Evolutionary conservation across 2,888 invertebrate genomes (phyloP).

Genomic region (Cryptus viduatorius): DNA sequence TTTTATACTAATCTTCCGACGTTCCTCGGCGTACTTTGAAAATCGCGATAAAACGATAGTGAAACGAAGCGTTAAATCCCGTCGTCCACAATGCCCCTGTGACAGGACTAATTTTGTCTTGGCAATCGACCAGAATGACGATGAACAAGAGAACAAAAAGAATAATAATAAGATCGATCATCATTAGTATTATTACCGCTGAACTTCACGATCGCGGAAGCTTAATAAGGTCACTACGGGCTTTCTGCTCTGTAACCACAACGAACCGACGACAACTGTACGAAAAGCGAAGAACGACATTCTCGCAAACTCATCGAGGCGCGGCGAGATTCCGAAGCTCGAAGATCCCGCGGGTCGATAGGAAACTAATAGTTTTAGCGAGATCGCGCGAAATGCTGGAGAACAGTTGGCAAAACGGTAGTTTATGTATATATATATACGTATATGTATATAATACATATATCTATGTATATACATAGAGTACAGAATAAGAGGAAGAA

Average conservation of each 20-base stretch:
- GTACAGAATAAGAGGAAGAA: slow-evolving; percentile 32
- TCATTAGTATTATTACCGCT: slow-evolving; percentile 47
- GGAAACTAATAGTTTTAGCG: slow-evolving; percentile 46
- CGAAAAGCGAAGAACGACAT: neutral
- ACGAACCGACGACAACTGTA: slow-evolving; percentile 40
- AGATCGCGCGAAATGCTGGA: neutral
- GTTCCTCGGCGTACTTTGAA: neutral
- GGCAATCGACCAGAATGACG: slow-evolving; percentile 25
- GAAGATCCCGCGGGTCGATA: slow-evolving; percentile 31
- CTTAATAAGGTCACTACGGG: slow-evolving; percentile 29
- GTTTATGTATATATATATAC: neutral
- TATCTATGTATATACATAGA: neutral
- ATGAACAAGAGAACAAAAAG: neutral
- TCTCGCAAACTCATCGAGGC: slow-evolving; percentile 17
- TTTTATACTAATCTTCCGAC: neutral
- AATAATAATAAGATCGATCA: slow-evolving; percentile 29
- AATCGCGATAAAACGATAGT: slow-evolving; percentile 36
- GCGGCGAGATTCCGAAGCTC: neutral
- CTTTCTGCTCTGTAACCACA: slow-evolving; percentile 14
- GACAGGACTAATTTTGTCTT: slow-evolving; percentile 46
- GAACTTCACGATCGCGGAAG: slow-evolving; percentile 22
- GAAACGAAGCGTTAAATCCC: slow-evolving; percentile 35
- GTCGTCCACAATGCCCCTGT: slow-evolving; percentile 23
- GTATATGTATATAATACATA: neutral
- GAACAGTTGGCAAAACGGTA: neutral